A percentile compares a stretch with the other conserved stretches of the same genome.
Conservation (phyloP, 1,140 invertebrate genomes). For the Matsumurasca onukii region DNA sequence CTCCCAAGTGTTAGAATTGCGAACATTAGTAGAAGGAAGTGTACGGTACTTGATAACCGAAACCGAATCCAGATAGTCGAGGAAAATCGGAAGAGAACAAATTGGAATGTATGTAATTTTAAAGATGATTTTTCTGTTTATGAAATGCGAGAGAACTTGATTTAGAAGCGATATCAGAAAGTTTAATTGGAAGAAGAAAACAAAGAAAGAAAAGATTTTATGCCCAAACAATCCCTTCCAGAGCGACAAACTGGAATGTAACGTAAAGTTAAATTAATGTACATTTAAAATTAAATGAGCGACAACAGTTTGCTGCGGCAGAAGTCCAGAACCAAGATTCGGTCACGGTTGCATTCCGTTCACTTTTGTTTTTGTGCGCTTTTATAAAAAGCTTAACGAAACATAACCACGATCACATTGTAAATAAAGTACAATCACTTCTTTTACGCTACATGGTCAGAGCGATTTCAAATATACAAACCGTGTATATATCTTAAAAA, state of each 20-base stretch:
- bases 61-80: conserved; percentile 28
- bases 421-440: conserved; percentile 10
- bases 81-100: conserved; percentile 13
- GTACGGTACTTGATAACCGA: conserved; percentile 29
- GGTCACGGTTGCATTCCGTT: conserved; percentile 14
- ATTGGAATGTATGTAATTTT: conserved; percentile 31
- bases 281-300: conserved; percentile 32
- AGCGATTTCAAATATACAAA: neutral
- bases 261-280: conserved; percentile 23
- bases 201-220: conserved; percentile 25
- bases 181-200: neutral
- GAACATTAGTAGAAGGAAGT: conserved; percentile 31
- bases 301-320: conserved; percentile 19
- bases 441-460: no score
- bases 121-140: conserved; percentile 21
- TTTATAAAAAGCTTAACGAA: conserved; percentile 22
- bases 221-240: conserved; percentile 39
- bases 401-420: neutral
- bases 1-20: conserved; percentile 33
- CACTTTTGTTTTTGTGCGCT: conserved; percentile 25
- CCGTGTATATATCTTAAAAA: neutral
- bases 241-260: conserved; percentile 33
- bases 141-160: conserved; percentile 26
- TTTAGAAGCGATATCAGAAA: conserved; percentile 20
- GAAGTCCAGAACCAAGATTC: conserved; percentile 29